Evolutionary conservation across 2,113 vertebrate species (phyloP), one percentile per base, ranked within the genome.

Genomic region (Oreochromis spilurus): DNA sequence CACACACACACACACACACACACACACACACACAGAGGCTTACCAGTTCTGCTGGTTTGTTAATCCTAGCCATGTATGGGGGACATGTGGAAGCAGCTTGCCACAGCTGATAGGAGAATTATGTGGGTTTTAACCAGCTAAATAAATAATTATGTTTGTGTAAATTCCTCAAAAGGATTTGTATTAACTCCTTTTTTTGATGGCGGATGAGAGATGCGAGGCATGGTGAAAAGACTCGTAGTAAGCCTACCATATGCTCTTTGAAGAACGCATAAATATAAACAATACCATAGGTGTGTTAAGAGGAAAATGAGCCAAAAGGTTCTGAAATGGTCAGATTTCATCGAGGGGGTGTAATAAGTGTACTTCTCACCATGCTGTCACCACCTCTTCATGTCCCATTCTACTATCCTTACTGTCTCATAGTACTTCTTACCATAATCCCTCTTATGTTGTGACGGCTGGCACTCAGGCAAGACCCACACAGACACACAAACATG

Each of bases 111-210:
- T 95, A 96, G 90, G 85, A 95, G 95, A 93, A 96, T 96, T 95
- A 95, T 94, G 91, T 86, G 93, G 95, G 94, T 90, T 96, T 96
- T 94, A 94, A 94, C 94, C 87, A 93, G 92, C 94, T 94, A 95
- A 96, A 96, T 95, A 95, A 96, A 96, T 95, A 95, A 96, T 95
- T 95, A 95, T 96, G 94, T 95, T 89, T 93, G 93, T 93, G 91
- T 94, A 95, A 95, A 94, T 94, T 95, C 92, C 94, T 96, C 95
- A 94, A 94, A 96, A 95, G 95, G 95, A 96, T 96, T 95, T 94
- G 93, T 95, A 93, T 94, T 93, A 94, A 90, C 86, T 93, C 67
- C 45, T 83, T 88, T 93, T 94, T 92, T 84, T 93, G 81, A 92
- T 93, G 92, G 84, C 24, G 88, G 92, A 90, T 95, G 83, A 91